Percentiles rank a stretch among this genome's conserved stretches.
These are phyloP conservation scores for Congeria kusceri DNA, from an alignment of 2,888 invertebrate species.

Conservation along the genomic window DNA sequence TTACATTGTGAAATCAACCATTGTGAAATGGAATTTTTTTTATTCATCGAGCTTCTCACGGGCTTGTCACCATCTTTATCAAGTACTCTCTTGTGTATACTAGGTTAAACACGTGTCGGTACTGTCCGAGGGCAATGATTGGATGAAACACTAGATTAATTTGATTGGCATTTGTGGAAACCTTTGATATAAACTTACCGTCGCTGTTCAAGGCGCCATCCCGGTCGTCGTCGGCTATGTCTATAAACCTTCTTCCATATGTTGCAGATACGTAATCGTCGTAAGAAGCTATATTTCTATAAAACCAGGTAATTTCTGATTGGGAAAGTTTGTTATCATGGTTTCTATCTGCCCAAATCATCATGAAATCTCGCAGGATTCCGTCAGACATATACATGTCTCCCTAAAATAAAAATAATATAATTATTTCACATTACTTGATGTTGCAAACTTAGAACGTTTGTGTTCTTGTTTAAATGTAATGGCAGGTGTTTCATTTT, in stretches of 20 bases:
- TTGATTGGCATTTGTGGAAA: not conserved
- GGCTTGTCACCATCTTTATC: too few species aligned
- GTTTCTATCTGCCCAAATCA: slow-evolving; percentile 19
- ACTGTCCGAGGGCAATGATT: too few species aligned
- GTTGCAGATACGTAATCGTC: slow-evolving; percentile 21
- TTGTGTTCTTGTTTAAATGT: too few species aligned
- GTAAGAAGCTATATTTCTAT: slow-evolving; percentile 24
- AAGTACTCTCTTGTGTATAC: too few species aligned
- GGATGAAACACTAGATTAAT: too few species aligned
- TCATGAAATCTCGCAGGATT: slow-evolving; percentile 35
- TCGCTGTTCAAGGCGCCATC: slow-evolving; percentile 13
- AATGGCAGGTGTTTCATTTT: too few species aligned
- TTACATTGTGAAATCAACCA: not conserved
- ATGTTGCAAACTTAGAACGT: too few species aligned
- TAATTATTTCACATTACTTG: too few species aligned
- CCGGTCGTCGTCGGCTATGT: slow-evolving; percentile 23
- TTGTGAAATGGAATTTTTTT: not conserved
- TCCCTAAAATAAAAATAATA: not conserved
- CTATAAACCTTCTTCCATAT: slow-evolving; percentile 25
- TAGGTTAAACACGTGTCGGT: too few species aligned
- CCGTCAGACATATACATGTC: slow-evolving; percentile 8
- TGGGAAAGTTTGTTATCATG: slow-evolving; percentile 24
- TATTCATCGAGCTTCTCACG: not conserved
- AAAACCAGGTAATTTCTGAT: slow-evolving; percentile 32
- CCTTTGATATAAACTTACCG: slow-evolving; percentile 11